Percentiles rank a stretch among this genome's conserved stretches.
These are phyloP conservation scores for Lycia hirtaria DNA, from an alignment of 2,888 invertebrate genomes.

Conservation along the genomic window DNA sequence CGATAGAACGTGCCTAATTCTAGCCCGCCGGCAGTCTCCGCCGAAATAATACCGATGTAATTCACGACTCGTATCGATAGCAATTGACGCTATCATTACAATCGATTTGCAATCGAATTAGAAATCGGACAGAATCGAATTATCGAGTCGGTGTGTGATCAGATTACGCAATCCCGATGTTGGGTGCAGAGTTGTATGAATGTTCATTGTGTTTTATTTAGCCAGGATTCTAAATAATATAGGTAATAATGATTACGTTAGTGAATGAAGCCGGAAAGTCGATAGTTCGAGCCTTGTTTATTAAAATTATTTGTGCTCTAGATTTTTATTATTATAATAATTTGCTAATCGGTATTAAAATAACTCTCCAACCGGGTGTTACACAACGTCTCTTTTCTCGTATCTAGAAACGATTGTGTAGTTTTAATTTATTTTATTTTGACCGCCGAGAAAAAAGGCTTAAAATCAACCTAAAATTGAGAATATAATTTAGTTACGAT, in stretches of 20 bases:
- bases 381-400: no score
- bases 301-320: no score
- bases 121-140: conserved; percentile 68
- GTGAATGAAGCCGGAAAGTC: no score
- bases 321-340: no score
- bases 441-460: no score
- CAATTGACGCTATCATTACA: conserved; percentile 54
- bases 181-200: background rate
- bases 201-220: background rate
- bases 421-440: no score
- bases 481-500: no score
- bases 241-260: background rate
- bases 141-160: conserved; percentile 55
- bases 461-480: no score
- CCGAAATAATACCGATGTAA: conserved; percentile 20
- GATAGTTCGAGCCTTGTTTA: no score
- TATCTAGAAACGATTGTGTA: no score
- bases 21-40: conserved; percentile 13
- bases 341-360: no score
- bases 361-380: no score
- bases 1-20: conserved; percentile 12
- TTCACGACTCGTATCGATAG: conserved; percentile 29
- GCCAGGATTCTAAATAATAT: background rate
- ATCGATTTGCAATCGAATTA: conserved; percentile 68
- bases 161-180: conserved; percentile 59